phyloP scores from a whole-genome alignment of 2,113 vertebrate species.

The Trochalopteron elliotii region DNA sequence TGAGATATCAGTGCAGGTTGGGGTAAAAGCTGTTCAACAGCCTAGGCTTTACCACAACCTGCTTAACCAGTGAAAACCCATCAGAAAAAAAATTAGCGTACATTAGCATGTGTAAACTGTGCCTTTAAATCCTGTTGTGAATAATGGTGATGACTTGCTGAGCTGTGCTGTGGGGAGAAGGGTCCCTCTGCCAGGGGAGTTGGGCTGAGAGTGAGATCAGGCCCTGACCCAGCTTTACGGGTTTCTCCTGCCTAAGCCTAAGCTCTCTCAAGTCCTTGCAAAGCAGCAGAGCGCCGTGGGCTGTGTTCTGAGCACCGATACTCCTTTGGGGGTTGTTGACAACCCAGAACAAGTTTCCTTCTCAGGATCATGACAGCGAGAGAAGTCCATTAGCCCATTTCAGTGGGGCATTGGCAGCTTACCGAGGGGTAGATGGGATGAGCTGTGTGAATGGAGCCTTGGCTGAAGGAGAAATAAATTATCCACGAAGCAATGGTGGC shows the following conservation, averaged over 20 bases:
- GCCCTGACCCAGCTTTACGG: neutral
- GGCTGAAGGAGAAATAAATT: neutral
- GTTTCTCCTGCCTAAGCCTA: neutral
- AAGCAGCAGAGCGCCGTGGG: neutral
- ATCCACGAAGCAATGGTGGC: neutral
- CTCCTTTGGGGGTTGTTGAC: neutral
- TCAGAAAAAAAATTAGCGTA: neutral
- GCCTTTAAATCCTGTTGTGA: neutral
- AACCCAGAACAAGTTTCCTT: neutral
- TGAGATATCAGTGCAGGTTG: neutral
- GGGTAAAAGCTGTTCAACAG: neutral
- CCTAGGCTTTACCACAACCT: neutral
- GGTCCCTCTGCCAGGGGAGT: neutral
- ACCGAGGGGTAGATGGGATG: neutral
- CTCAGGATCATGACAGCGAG: neutral
- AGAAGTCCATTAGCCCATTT: neutral
- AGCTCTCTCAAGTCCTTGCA: neutral
- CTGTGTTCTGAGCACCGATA: rapidly evolving
- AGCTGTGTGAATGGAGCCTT: neutral
- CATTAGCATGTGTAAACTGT: neutral
- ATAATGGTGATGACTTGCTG: neutral
- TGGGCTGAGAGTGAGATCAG: neutral
- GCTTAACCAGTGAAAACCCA: neutral
- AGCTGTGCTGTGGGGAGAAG: neutral
- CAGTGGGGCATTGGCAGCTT: neutral